These are phyloP conservation scores for Collichthys lucidus DNA, from an alignment of 2,113 vertebrate genomes.

Conservation along the genomic window DNA sequence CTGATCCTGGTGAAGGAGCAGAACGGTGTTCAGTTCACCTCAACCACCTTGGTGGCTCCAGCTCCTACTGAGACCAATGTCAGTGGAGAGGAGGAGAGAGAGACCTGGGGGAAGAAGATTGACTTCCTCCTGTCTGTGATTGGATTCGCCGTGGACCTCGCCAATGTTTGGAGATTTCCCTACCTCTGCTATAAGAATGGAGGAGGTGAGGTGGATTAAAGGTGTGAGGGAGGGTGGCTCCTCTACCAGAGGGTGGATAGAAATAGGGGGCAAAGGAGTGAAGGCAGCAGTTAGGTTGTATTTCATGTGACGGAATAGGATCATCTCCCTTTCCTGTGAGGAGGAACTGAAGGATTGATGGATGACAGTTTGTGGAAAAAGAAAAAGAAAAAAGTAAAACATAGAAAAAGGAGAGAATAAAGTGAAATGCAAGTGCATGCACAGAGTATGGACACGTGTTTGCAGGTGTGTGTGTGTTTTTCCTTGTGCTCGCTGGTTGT, in stretches of 20 bases:
- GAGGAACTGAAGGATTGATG: neutral
- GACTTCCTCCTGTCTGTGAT: slow-evolving; percentile 93
- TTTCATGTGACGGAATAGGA: neutral
- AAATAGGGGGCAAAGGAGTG: neutral
- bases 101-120: slow-evolving; percentile 93
- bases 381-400: neutral
- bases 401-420: neutral
- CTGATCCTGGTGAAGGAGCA: slow-evolving; percentile 91
- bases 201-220: slow-evolving; percentile 83
- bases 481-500: slow-evolving; percentile 15
- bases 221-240: neutral
- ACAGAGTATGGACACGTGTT: slow-evolving; percentile 13
- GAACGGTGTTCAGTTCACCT: slow-evolving; percentile 91
- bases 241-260: neutral
- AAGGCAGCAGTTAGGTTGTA: neutral
- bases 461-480: slow-evolving; percentile 16
- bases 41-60: slow-evolving; percentile 82
- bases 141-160: slow-evolving; percentile 91
- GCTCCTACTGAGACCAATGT: slow-evolving; percentile 65
- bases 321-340: neutral
- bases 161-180: slow-evolving; percentile 93
- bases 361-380: neutral
- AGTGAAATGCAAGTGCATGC: neutral
- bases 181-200: slow-evolving; percentile 95
- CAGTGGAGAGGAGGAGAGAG: slow-evolving; percentile 83